These are phyloP conservation scores for Neogobius melanostomus DNA, from an alignment of 2,113 vertebrate species.

Conservation along the genomic window DNA sequence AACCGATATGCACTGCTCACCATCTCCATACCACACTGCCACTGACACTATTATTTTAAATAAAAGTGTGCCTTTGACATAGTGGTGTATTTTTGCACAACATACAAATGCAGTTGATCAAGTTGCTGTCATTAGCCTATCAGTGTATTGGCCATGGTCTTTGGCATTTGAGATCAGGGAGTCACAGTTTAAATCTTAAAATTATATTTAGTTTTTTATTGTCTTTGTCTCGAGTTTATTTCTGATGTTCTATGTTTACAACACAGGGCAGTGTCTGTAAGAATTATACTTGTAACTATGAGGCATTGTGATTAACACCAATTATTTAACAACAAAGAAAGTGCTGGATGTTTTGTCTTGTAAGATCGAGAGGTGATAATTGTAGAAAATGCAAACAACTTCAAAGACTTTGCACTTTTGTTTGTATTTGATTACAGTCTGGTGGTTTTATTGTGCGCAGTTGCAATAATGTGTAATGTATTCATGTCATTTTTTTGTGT, in stretches of 20 bases:
- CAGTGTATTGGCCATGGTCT: background rate
- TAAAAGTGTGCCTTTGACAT: conserved; percentile 44
- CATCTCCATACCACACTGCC: conserved; percentile 20
- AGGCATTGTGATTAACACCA: background rate
- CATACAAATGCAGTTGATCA: conserved; percentile 25
- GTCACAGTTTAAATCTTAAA: conserved; percentile 7
- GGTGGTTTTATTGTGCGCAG: conserved; percentile 25
- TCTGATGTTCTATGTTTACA: conserved; percentile 33
- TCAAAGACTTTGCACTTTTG: conserved; percentile 3
- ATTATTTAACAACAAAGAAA: background rate
- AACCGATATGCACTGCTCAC: conserved; percentile 23
- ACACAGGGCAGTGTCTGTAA: background rate
- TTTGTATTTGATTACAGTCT: conserved; percentile 29
- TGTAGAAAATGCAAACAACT: background rate
- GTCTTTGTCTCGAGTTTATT: conserved; percentile 1
- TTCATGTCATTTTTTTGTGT: conserved; percentile 22
- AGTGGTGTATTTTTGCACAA: conserved; percentile 35
- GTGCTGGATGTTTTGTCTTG: background rate
- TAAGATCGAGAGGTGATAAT: conserved; percentile 1
- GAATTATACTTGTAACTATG: background rate
- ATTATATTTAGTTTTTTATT: conserved; percentile 3
- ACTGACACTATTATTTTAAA: conserved; percentile 39
- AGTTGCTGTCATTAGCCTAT: background rate
- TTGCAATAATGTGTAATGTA: conserved; percentile 15
- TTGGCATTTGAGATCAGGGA: background rate